Conservation (phyloP, 2,113 vertebrate genomes). For the Oryctolagus cuniculus region mOryCun1.1 NC_091453.1:123565501-123566000, state of each 20-base stretch:
- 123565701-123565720: not conserved
- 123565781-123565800: constrained; percentile 31
- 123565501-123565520: not conserved
- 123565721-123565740: not conserved
- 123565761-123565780: not conserved
- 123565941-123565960: not conserved
- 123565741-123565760: not conserved
- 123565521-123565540: constrained; percentile 25
- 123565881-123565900: not conserved
- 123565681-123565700: not conserved
- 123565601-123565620: too few relatives aligned
- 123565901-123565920: not conserved
- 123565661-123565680: not conserved
- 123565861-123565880: constrained; percentile 3
- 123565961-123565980: too few relatives aligned
- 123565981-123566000: too few relatives aligned
- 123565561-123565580: too few relatives aligned
- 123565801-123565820: not conserved
- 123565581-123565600: too few relatives aligned
- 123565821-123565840: not conserved
- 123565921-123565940: not conserved
- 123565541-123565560: not conserved
- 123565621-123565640: not conserved
- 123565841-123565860: not conserved
- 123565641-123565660: not conserved